phyloP scores from a whole-genome alignment of 1,140 invertebrate species.

The Papilio helenus region DNA sequence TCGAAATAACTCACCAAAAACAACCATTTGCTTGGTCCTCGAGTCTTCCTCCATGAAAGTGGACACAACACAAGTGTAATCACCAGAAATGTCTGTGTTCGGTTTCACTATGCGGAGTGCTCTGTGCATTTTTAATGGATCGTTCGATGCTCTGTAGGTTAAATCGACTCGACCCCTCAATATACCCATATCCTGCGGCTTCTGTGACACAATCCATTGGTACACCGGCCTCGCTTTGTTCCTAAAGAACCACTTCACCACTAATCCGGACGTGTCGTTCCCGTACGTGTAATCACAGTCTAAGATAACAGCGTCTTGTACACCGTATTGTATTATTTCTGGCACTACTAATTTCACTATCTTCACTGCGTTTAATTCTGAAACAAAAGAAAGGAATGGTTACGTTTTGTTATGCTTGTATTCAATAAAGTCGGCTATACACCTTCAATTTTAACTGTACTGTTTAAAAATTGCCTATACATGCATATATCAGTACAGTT shows the following conservation, averaged over 20 bases:
- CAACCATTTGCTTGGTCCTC: constrained; percentile 86
- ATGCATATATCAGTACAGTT: no score
- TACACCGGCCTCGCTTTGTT: constrained; percentile 87
- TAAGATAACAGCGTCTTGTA: constrained; percentile 86
- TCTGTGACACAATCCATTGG: constrained; percentile 88
- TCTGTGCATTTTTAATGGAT: constrained; percentile 84
- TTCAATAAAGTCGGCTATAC: constrained; percentile 8
- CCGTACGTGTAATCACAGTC: constrained; percentile 89
- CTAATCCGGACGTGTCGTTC: constrained; percentile 84
- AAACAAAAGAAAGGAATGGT: constrained; percentile 60
- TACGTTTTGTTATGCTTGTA: not conserved
- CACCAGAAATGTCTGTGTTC: constrained; percentile 87
- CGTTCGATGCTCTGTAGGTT: constrained; percentile 84
- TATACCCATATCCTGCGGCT: constrained; percentile 85
- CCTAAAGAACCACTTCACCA: constrained; percentile 92
- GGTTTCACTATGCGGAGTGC: constrained; percentile 87
- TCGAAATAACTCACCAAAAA: constrained; percentile 86
- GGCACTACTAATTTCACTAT: constrained; percentile 88
- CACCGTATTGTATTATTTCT: constrained; percentile 86
- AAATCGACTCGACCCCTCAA: constrained; percentile 86
- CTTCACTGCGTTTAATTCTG: constrained; percentile 80
- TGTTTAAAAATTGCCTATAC: no score
- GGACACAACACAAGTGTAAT: constrained; percentile 89
- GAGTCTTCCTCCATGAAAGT: constrained; percentile 87
- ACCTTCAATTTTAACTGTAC: no score